Conservation (phyloP, 2,888 invertebrate genomes). For the Xanthorhoe designata region DNA sequence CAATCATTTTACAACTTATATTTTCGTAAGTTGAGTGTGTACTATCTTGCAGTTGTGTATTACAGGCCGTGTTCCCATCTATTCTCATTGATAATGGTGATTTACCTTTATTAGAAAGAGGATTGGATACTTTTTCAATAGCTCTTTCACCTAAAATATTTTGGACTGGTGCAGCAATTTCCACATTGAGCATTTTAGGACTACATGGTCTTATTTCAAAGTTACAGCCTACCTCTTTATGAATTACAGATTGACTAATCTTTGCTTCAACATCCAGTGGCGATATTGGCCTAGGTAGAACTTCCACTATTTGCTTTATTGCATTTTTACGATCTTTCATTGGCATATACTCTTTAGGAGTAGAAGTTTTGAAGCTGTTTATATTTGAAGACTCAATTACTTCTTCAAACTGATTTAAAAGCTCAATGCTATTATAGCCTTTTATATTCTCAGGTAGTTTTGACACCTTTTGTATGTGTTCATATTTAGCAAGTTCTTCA, state of each 20-base stretch:
- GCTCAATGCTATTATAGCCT: slow-evolving; percentile 78
- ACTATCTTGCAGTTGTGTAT: slow-evolving; percentile 53
- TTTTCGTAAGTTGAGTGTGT: slow-evolving; percentile 50
- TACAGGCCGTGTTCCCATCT: slow-evolving; percentile 54
- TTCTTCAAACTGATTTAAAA: slow-evolving; percentile 80
- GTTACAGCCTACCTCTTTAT: slow-evolving; percentile 83
- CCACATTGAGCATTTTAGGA: slow-evolving; percentile 80
- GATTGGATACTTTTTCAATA: slow-evolving; percentile 79
- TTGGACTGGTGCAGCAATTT: slow-evolving; percentile 72
- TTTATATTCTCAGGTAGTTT: slow-evolving; percentile 83
- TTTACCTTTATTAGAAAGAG: slow-evolving; percentile 54
- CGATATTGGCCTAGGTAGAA: slow-evolving; percentile 69
- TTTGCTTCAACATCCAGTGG: slow-evolving; percentile 83
- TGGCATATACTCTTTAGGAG: slow-evolving; percentile 52
- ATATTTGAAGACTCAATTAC: slow-evolving; percentile 74
- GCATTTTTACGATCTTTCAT: slow-evolving; percentile 46
- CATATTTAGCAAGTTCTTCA: slow-evolving; percentile 81
- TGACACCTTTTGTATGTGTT: slow-evolving; percentile 82
- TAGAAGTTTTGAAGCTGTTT: slow-evolving; percentile 54
- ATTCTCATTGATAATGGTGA: slow-evolving; percentile 54
- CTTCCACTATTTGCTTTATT: slow-evolving; percentile 48
- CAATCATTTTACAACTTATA: slow-evolving; percentile 74
- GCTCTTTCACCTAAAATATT: slow-evolving; percentile 70
- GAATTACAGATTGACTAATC: slow-evolving; percentile 83
- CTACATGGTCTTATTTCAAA: slow-evolving; percentile 84